A percentile compares a stretch with the other conserved stretches of the same genome.
Conservation (phyloP, 2,888 invertebrate species). For the Tiphia femorata region DNA sequence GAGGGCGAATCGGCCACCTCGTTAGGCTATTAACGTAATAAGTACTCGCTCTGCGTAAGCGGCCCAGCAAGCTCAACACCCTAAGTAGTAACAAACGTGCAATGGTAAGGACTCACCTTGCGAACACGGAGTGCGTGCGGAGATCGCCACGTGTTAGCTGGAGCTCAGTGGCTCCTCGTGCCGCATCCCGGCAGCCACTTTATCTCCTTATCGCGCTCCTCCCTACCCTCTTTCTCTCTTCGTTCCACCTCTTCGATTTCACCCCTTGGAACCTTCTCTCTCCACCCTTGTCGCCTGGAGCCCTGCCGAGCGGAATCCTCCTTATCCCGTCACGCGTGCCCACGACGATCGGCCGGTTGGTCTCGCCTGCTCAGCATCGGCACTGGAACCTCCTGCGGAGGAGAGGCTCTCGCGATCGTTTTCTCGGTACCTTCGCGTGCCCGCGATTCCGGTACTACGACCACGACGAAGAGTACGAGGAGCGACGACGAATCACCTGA, state of each 20-base stretch:
- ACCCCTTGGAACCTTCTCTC: background rate
- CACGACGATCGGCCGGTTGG: background rate
- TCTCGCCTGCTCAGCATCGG: slow-evolving; percentile 7
- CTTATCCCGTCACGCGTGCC: background rate
- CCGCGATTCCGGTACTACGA: too few relatives aligned
- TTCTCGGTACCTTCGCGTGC: background rate
- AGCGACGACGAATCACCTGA: background rate
- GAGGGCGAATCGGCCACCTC: too few relatives aligned
- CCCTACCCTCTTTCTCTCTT: slow-evolving; percentile 14
- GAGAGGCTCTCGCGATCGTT: too few relatives aligned
- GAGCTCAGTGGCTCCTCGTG: slow-evolving; percentile 61
- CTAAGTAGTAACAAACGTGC: too few relatives aligned
- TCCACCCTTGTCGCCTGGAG: too few relatives aligned
- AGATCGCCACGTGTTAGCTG: slow-evolving; percentile 68
- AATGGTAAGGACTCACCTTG: slow-evolving; percentile 55
- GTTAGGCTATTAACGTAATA: too few relatives aligned
- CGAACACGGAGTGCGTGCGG: slow-evolving; percentile 61
- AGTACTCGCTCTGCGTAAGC: too few relatives aligned
- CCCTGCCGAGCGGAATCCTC: too few relatives aligned
- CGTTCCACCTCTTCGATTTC: too few relatives aligned
- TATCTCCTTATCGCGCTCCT: slow-evolving; percentile 39
- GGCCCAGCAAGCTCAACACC: too few relatives aligned
- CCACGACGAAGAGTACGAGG: slow-evolving; percentile 6
- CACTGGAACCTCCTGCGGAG: background rate
- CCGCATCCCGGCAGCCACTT: slow-evolving; percentile 65